Evolutionary conservation across 2,113 vertebrate genomes (phyloP), one percentile per base, ranked within the genome.

Genomic region (Argyrosomus japonicus): DNA sequence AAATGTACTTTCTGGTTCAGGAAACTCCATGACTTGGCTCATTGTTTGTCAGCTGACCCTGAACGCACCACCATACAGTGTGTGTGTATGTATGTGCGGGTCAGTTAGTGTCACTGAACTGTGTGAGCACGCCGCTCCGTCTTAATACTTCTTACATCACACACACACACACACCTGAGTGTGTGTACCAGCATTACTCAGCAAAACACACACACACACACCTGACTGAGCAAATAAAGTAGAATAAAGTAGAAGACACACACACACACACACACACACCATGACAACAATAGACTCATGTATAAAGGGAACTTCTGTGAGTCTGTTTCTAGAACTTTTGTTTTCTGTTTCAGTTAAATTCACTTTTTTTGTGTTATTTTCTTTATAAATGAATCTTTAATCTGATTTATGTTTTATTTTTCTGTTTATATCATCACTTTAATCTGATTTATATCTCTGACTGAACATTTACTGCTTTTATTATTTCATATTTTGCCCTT

Each of bases 161-260:
- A 68, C 53, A 62, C 40, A 60, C n/a, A 65, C 51, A 74, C 61
- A 36, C 68, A 69, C 27, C 47, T 53, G 73, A 13, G 36, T 9
- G 36, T 40, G 8, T 17, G 27, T n/a, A n/a, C 2, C 62, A 61
- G 64, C 53, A 25, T 58, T 72, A 67, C 77, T 65, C 77, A 67
- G 74, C 74, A 67, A 43, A 62, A 61, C 69, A 5, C 32, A 54
- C 73, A 54, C 68, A 54, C 64, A 67, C 43, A 71, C 74, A 77
- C 75, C 48, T 54, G 48, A 3, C 21, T 3, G 2, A 25, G 5
- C 14, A 2, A 3, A 40, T 29, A 57, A n/a, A 57, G n/a, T 6
- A 56, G 29, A 51, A 21, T 17, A 25, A 23, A 56, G 32, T 4
- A 53, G 29, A 54, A 9, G 17, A 51, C 10, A 18, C 36, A 40